Evolutionary conservation across 1,140 invertebrate genomes (phyloP).

Genomic region (Drosophila bifasciata): DNA sequence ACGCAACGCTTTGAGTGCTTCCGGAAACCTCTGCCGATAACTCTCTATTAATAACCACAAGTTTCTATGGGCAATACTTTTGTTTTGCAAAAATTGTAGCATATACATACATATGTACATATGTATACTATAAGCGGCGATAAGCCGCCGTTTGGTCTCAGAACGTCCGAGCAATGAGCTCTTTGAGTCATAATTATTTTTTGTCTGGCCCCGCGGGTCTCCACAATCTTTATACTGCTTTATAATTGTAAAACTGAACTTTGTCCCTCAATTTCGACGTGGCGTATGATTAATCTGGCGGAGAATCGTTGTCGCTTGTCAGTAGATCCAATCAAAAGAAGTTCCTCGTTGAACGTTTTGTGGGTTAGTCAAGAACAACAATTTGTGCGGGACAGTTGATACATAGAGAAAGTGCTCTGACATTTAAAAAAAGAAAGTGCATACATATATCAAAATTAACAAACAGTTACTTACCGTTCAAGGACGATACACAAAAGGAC

Average conservation of each 20-base stretch:
- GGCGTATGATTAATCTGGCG: conserved; percentile 50
- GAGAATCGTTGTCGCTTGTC: conserved; percentile 4
- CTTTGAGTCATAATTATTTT: conserved; percentile 66
- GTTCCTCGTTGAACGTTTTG: conserved; percentile 7
- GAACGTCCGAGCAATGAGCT: conserved; percentile 12
- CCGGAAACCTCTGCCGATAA: conserved; percentile 32
- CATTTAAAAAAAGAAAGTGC: conserved; percentile 18
- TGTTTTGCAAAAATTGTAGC: conserved; percentile 1
- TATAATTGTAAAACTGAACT: conserved; percentile 32
- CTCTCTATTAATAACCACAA: conserved; percentile 22
- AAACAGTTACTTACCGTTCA: conserved; percentile 51
- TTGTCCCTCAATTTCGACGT: conserved; percentile 38
- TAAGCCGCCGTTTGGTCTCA: conserved; percentile 24
- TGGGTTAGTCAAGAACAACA: conserved; percentile 53
- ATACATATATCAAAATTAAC: not conserved
- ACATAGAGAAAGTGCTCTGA: conserved; percentile 32
- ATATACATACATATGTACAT: conserved; percentile 3
- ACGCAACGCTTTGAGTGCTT: conserved; percentile 12
- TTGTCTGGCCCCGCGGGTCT: conserved; percentile 49
- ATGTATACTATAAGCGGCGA: conserved; percentile 10
- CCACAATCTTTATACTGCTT: conserved; percentile 29
- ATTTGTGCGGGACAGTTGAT: conserved; percentile 55
- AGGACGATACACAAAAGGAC: conserved; percentile 38
- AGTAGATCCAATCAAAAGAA: conserved; percentile 20
- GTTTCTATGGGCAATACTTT: conserved; percentile 15